phyloP scores from a whole-genome alignment of 2,888 invertebrate species.

The Seira sanloemensis region DNA sequence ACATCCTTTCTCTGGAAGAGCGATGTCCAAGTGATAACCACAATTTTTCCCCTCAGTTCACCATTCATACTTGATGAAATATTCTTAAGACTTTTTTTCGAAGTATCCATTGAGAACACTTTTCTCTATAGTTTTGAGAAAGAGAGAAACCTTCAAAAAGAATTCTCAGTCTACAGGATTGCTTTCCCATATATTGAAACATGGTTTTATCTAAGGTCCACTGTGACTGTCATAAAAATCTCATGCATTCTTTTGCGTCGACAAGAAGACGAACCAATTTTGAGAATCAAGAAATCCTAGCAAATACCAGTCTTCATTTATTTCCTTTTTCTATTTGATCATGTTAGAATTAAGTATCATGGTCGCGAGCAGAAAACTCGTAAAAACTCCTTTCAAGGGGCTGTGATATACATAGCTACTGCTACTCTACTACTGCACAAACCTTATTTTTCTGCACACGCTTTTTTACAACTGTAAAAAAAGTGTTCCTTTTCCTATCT shows the following conservation, averaged over 20 bases:
- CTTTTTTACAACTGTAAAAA: too few relatives aligned
- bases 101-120: background rate
- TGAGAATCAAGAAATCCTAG: conserved; percentile 49
- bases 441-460: too few relatives aligned
- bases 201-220: background rate
- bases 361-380: conserved; percentile 33
- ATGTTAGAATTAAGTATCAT: conserved; percentile 23
- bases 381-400: conserved; percentile 44
- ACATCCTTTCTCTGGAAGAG: background rate
- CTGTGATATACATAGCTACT: too few relatives aligned
- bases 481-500: too few relatives aligned
- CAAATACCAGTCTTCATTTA: conserved; percentile 8
- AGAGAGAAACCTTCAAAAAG: conserved; percentile 8
- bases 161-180: background rate
- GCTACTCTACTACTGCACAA: too few relatives aligned
- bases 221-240: conserved; percentile 43
- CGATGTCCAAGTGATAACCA: conserved; percentile 10
- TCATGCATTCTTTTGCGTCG: conserved; percentile 23
- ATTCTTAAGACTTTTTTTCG: background rate
- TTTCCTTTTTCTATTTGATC: conserved; percentile 28
- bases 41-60: background rate
- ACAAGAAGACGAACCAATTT: conserved; percentile 52
- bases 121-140: too few relatives aligned
- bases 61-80: conserved; percentile 15
- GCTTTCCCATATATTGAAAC: too few relatives aligned